Conservation (phyloP, 1,140 invertebrate genomes). For the Diuraphis noxia region DNA sequence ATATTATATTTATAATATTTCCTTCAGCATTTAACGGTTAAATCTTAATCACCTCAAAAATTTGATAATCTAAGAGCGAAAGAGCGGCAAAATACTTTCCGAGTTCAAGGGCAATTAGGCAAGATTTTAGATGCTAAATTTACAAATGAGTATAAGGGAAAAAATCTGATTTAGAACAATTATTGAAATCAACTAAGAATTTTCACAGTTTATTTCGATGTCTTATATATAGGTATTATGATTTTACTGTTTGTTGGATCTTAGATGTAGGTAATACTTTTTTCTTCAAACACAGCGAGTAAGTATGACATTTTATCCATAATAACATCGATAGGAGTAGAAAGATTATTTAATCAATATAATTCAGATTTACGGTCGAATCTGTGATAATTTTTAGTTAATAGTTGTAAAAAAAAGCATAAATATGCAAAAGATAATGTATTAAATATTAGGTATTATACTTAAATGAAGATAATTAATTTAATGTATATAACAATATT, state of each 20-base stretch:
- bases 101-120: neutral
- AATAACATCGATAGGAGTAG: neutral
- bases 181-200: neutral
- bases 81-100: neutral
- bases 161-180: neutral
- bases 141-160: neutral
- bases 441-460: neutral
- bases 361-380: rapidly evolving
- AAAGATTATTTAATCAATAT: neutral
- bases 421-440: no score
- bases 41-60: neutral
- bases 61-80: neutral
- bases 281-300: neutral
- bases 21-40: neutral
- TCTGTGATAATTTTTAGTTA: neutral
- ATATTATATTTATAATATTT: neutral
- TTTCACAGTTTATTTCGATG: neutral
- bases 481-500: neutral
- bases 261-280: neutral
- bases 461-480: neutral
- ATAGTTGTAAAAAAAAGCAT: no score
- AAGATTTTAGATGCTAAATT: neutral
- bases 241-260: neutral
- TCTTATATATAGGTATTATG: no score
- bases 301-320: neutral